Percentiles rank a stretch among this genome's conserved stretches.
Conservation (phyloP, 2,797 vertebrate genomes). For the Lithobates pipiens region DNA sequence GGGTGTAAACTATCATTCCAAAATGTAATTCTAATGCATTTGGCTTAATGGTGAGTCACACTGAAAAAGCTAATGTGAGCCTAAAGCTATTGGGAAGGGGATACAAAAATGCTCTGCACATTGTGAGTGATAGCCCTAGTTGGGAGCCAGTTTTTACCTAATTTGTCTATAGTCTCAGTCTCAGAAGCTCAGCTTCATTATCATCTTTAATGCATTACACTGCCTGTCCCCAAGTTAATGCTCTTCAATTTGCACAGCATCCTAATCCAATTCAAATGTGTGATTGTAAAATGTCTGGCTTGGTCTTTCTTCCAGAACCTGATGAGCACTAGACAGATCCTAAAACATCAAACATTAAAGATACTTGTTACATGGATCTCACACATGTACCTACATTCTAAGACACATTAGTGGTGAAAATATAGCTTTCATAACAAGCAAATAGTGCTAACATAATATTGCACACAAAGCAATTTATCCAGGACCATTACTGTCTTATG, state of each 20-base stretch:
- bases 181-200: slow-evolving; percentile 71
- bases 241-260: slow-evolving; percentile 65
- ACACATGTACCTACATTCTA: background rate
- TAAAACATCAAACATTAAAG: background rate
- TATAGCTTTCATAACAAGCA: background rate
- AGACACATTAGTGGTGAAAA: background rate
- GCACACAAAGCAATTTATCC: background rate
- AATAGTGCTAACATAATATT: background rate
- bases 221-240: slow-evolving; percentile 66
- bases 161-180: background rate
- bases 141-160: background rate
- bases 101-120: background rate
- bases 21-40: too few relatives aligned
- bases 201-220: slow-evolving; percentile 63
- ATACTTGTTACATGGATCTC: background rate
- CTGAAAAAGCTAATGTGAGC: too few relatives aligned
- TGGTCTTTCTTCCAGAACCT: background rate
- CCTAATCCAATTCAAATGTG: slow-evolving; percentile 66
- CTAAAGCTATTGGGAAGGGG: too few relatives aligned
- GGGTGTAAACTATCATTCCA: too few relatives aligned
- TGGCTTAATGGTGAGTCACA: too few relatives aligned
- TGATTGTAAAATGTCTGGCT: background rate
- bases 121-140: background rate
- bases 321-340: background rate
- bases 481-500: background rate